A percentile compares a stretch with the other conserved stretches of the same genome.
phyloP scores from a whole-genome alignment of 2,888 invertebrate species.

The Heliconius erato region DNA sequence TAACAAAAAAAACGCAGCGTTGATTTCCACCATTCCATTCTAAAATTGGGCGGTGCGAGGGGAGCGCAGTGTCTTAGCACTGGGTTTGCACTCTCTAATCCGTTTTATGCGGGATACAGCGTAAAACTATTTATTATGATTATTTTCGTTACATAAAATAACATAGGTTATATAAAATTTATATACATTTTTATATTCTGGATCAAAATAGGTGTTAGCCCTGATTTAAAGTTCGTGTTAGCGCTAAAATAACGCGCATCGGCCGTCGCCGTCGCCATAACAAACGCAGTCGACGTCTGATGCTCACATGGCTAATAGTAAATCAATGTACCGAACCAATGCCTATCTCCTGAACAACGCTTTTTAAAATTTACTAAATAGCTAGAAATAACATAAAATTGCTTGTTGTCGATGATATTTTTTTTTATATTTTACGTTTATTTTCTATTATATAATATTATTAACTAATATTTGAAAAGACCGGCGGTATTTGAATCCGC shows the following conservation, averaged over 20 bases:
- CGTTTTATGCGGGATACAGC: no score
- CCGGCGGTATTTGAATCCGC: no score
- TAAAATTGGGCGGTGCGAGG: background rate
- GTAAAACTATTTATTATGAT: no score
- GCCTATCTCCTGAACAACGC: background rate
- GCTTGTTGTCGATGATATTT: background rate
- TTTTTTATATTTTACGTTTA: no score
- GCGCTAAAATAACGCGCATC: background rate
- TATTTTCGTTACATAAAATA: no score
- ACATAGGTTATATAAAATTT: background rate
- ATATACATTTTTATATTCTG: background rate
- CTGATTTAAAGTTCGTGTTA: background rate
- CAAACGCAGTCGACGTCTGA: slow-evolving; percentile 13
- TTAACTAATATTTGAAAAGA: no score
- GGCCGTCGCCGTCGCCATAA: background rate
- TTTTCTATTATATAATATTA: no score
- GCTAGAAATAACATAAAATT: background rate
- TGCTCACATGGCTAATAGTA: background rate
- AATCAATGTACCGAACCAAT: slow-evolving; percentile 7
- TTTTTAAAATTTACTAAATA: background rate
- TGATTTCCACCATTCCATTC: background rate
- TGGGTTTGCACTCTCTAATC: no score
- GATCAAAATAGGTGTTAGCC: background rate
- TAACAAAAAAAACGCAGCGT: background rate
- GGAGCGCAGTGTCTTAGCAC: background rate